Evolutionary conservation across 2,888 invertebrate genomes (phyloP).

Genomic region (Oxyteleia sp.): DNA sequence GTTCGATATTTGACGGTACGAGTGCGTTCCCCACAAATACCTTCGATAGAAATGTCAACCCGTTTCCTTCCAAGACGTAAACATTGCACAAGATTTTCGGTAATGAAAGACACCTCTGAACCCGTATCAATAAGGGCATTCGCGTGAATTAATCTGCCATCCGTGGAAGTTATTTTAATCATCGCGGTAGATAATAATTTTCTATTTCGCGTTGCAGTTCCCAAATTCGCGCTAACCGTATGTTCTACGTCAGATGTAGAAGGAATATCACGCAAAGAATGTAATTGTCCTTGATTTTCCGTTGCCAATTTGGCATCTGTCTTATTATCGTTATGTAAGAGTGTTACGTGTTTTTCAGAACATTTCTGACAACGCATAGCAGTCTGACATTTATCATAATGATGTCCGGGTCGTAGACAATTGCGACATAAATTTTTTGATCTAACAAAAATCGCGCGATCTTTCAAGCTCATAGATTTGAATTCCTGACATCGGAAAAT

Average conservation of each 20-base stretch:
- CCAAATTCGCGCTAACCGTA: background rate
- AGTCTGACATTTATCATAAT: background rate
- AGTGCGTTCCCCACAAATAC: background rate
- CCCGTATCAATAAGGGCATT: background rate
- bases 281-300: too few relatives aligned
- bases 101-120: background rate
- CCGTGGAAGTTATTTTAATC: too few relatives aligned
- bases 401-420: background rate
- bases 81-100: background rate
- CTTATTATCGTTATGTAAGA: too few relatives aligned
- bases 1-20: too few relatives aligned
- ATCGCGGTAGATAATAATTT: background rate
- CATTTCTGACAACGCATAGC: background rate
- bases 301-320: too few relatives aligned
- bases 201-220: background rate
- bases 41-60: background rate
- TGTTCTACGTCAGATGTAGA: too few relatives aligned
- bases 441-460: background rate
- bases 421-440: background rate
- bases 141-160: background rate
- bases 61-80: background rate
- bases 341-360: background rate
- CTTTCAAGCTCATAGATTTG: background rate
- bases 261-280: too few relatives aligned
- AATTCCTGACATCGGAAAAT: background rate